Evolutionary conservation across 2,888 invertebrate genomes (phyloP), one percentile per base, ranked within the genome.

Genomic region (Drosophila phalerata): DNA sequence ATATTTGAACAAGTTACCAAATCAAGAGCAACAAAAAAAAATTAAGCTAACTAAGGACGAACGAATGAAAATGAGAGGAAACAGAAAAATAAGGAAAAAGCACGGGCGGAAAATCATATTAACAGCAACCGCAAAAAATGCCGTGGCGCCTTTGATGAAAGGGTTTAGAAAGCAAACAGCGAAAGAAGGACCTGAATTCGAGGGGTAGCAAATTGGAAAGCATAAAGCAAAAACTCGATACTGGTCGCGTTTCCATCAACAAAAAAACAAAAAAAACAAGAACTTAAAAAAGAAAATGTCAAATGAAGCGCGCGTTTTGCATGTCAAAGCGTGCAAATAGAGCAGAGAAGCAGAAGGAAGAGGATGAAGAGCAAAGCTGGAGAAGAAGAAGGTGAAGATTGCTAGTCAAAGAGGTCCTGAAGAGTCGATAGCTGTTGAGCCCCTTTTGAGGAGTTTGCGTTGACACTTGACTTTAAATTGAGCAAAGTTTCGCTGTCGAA

Each of bases 391-490:
- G 51, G 49, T 53, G 62, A 32, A 77, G 84, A 75, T 75, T 85
- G 68, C 57, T 64, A 72, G 69, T 62, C 77, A 69, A 82, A 82
- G 78, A 65, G 76, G 62, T 69, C 62, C 79, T 68, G 68, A 65
- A 77, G 77, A 69, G 65, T 77, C 77, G 67, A 79, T 79, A 61
- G 69, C 77, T 71, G 63, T 79, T 79, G 77, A 79, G 73, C 76
- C 63, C 65, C 69, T 64, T 64, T 67, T 67, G 74, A 85, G 79
- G 73, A 85, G 85, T 88, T 88, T 85, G 79, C 88, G 74, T 85
- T 85, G 83, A 85, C 88, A 85, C 85, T 85, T 85, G 85, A 85
- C 85, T 88, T 83, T 83, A 85, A 88, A 82, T 85, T 86, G 78
- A 78, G 86, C 82, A 70, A 74, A 81, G 71, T 70, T 62, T 42